A percentile compares a stretch with the other conserved stretches of the same genome.
Conservation (phyloP, 53 echinoderm and acorn worm species). For the Holothuria leucospilota region DNA sequence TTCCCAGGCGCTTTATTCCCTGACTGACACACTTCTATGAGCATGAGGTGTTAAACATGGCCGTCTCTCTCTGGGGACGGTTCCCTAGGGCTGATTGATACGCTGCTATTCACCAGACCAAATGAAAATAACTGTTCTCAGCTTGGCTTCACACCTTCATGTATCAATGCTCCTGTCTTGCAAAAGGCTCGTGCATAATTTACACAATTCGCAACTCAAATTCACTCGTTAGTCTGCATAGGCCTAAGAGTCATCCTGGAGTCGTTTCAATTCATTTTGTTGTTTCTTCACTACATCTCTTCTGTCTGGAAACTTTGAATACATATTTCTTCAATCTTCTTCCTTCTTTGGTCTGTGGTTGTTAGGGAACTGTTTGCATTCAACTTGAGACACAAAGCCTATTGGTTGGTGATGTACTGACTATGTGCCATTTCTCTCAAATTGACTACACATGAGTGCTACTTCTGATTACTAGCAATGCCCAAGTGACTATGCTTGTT, state of each 20-base stretch:
- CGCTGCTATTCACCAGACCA: constrained; percentile 45
- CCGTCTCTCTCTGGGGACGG: constrained; percentile 30
- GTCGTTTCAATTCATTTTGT: constrained; percentile 28
- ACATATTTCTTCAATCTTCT: no score
- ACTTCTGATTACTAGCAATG: constrained; percentile 21
- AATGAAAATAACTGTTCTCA: constrained; percentile 51
- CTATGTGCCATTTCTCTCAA: constrained; percentile 31
- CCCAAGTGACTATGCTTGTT: constrained; percentile 34
- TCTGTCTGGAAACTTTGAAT: no score
- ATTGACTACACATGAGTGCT: constrained; percentile 43
- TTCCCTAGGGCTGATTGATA: constrained; percentile 52
- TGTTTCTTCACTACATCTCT: background rate
- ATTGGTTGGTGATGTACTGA: constrained; percentile 22
- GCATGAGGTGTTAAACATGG: constrained; percentile 58
- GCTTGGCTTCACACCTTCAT: constrained; percentile 54
- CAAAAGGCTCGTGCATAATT: constrained; percentile 58
- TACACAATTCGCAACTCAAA: constrained; percentile 41
- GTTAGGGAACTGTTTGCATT: constrained; percentile 13
- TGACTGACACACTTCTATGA: constrained; percentile 56
- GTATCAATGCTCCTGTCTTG: constrained; percentile 46
- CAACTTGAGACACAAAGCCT: constrained; percentile 33
- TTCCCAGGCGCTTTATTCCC: constrained; percentile 31
- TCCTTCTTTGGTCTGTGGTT: background rate
- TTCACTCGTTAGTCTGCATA: constrained; percentile 25
- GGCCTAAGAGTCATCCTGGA: constrained; percentile 11